phyloP scores from a whole-genome alignment of 35 echinoderm and acorn worm species.

The Amphiura filiformis region DNA sequence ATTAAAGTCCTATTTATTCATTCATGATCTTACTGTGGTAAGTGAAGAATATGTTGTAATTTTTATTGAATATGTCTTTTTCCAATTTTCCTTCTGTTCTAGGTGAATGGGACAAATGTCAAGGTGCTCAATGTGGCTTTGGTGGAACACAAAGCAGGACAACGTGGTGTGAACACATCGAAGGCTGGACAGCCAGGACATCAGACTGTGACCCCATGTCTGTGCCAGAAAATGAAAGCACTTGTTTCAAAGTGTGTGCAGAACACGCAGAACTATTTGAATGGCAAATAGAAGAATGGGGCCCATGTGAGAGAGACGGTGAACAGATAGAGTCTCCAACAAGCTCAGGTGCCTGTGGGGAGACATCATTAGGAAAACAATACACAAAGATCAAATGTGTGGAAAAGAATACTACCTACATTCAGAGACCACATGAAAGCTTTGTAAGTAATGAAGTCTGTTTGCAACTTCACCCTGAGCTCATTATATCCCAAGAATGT shows the following conservation, averaged over 20 bases:
- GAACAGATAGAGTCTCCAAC: neutral
- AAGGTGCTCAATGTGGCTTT: constrained; percentile 55
- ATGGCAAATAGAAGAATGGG: constrained; percentile 83
- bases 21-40: too few relatives aligned
- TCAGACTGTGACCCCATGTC: constrained; percentile 41
- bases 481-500: constrained; percentile 49
- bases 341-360: constrained; percentile 44
- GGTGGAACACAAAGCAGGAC: constrained; percentile 48
- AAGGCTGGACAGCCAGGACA: constrained; percentile 18
- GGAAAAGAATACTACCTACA: constrained; percentile 58
- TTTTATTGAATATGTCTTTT: too few relatives aligned
- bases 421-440: constrained; percentile 50
- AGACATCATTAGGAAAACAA: constrained; percentile 60
- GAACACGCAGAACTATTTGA: constrained; percentile 73
- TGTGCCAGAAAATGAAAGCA: constrained; percentile 27
- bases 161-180: constrained; percentile 48
- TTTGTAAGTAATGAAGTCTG: constrained; percentile 69
- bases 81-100: constrained; percentile 11
- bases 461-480: constrained; percentile 60
- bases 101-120: constrained; percentile 75
- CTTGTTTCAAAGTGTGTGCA: constrained; percentile 88
- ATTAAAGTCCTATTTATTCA: too few relatives aligned
- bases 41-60: too few relatives aligned
- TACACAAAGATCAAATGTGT: constrained; percentile 65
- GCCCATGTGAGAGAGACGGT: constrained; percentile 38